Percentiles rank a stretch among this genome's conserved stretches.
Conservation (phyloP, 2,888 invertebrate genomes). For the Epicampocera succincta region DNA sequence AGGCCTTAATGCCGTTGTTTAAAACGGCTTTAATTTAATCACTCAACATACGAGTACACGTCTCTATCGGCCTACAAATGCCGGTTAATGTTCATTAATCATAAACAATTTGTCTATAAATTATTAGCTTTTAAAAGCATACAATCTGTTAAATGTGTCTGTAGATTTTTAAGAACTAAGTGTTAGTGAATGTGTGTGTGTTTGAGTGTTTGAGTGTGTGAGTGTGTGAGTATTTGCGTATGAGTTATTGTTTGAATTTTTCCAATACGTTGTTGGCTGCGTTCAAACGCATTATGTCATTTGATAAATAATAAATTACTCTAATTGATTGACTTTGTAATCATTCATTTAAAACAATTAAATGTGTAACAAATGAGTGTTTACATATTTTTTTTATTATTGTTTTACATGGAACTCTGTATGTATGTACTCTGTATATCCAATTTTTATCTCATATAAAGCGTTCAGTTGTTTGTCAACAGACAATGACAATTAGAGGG, state of each 20-base stretch:
- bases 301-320: constrained; percentile 42
- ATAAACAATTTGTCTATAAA: constrained; percentile 64
- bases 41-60: neutral
- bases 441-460: no score
- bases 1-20: neutral
- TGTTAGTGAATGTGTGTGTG: neutral
- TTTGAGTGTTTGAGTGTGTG: neutral
- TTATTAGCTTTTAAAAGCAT: constrained; percentile 58
- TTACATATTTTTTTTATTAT: no score
- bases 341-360: constrained; percentile 14
- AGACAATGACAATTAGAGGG: no score
- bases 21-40: neutral
- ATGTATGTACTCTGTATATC: no score
- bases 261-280: constrained; percentile 23
- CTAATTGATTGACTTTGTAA: constrained; percentile 47
- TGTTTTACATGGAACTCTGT: no score
- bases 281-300: constrained; percentile 35
- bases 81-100: constrained; percentile 55
- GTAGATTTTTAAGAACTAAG: neutral
- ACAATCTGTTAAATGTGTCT: constrained; percentile 46
- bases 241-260: constrained; percentile 16
- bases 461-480: no score
- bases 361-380: neutral
- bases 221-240: neutral
- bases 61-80: constrained; percentile 27